Evolutionary conservation across 2,797 vertebrate species (phyloP).

Genomic region (Tenualosa thibaudeaui): DNA sequence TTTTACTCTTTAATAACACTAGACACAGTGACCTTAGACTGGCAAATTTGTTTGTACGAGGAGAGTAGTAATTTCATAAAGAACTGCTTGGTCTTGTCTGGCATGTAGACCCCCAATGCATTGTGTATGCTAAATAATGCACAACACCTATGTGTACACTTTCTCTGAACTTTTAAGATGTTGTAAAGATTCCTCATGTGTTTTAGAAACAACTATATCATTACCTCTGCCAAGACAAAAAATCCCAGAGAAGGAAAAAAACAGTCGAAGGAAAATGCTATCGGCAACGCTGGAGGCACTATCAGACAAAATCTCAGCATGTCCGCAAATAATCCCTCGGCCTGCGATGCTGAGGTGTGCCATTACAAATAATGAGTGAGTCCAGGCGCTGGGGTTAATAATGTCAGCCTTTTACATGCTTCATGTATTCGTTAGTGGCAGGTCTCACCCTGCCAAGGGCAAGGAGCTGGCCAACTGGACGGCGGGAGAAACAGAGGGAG

Average conservation of each 20-base stretch:
- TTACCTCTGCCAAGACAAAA: background rate
- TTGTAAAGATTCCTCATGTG: background rate
- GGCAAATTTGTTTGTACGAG: no score
- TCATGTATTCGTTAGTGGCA: background rate
- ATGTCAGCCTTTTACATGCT: slow-evolving; percentile 26
- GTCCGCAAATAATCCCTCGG: background rate
- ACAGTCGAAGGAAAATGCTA: no score
- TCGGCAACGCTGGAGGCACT: background rate
- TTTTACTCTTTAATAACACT: no score
- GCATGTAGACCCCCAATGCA: background rate
- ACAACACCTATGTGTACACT: background rate
- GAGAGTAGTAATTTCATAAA: no score
- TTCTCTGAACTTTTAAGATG: background rate
- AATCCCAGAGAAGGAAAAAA: no score
- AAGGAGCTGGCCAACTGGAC: background rate
- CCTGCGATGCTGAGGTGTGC: background rate
- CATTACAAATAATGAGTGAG: slow-evolving; percentile 33
- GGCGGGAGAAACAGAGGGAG: background rate
- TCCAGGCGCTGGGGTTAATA: slow-evolving; percentile 30
- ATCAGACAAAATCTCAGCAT: background rate
- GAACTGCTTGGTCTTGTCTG: no score
- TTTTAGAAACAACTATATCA: background rate
- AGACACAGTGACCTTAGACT: no score
- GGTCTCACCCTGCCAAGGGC: background rate
- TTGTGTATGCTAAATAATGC: slow-evolving; percentile 2